phyloP scores from a whole-genome alignment of 23 tunicate genomes.

The Ascidia mentula region DNA sequence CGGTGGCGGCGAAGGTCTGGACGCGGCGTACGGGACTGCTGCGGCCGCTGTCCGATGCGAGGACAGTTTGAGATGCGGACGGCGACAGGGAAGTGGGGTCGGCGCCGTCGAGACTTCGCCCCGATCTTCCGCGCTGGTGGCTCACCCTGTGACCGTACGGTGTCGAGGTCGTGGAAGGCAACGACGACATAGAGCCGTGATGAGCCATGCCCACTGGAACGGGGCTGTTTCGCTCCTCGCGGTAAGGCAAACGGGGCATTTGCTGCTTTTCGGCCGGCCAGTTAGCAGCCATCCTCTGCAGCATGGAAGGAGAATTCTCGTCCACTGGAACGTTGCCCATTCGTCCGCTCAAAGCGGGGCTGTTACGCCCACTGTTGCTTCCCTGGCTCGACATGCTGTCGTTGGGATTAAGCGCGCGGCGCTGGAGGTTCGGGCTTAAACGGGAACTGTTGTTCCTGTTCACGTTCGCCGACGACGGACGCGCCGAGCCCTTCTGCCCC shows the following conservation, averaged over 20 bases:
- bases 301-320: conserved; percentile 46
- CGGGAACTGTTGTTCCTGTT: conserved; percentile 86
- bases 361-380: conserved; percentile 17
- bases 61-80: conserved; percentile 14
- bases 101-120: conserved; percentile 80
- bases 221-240: conserved; percentile 4
- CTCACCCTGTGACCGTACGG: conserved; percentile 36
- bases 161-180: conserved; percentile 24
- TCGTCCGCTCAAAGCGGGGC: conserved; percentile 34
- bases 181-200: conserved; percentile 80
- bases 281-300: conserved; percentile 45
- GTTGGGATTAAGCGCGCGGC: conserved; percentile 41
- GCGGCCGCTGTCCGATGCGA: conserved; percentile 29
- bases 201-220: conserved; percentile 26
- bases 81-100: conserved; percentile 45
- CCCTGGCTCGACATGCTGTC: conserved; percentile 22
- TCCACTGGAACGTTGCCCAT: conserved; percentile 50
- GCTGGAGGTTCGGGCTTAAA: conserved; percentile 46
- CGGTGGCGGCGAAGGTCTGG: conserved; percentile 48
- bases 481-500: neutral
- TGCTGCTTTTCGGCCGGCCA: conserved; percentile 11
- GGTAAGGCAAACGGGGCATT: neutral
- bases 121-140: conserved; percentile 64
- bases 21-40: conserved; percentile 62
- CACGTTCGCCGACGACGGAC: conserved; percentile 40